phyloP scores from a whole-genome alignment of 2,888 invertebrate genomes.

The Resseliella maxima region DNA sequence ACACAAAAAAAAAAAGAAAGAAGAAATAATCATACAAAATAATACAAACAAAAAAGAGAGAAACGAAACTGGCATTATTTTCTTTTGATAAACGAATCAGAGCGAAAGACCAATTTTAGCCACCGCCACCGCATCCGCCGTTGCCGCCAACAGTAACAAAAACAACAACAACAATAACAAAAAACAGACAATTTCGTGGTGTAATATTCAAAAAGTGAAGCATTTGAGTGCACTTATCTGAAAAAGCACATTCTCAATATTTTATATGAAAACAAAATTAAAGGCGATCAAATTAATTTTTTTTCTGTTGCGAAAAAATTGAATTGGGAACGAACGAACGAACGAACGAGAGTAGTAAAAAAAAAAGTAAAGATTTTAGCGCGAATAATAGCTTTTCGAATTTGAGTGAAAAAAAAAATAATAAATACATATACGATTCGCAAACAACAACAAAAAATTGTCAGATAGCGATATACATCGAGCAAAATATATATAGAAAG shows the following conservation, averaged over 20 bases:
- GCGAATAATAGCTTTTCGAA: too few relatives aligned
- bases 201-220: slow-evolving; percentile 27
- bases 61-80: too few relatives aligned
- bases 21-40: too few relatives aligned
- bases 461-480: not conserved
- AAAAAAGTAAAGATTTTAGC: too few relatives aligned
- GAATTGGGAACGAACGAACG: not conserved
- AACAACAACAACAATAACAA: not conserved
- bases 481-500: not conserved
- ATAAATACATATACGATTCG: too few relatives aligned
- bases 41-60: too few relatives aligned
- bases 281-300: slow-evolving; percentile 1
- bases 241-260: not conserved
- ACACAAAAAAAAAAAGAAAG: not conserved
- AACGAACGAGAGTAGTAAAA: too few relatives aligned
- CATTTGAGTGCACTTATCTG: not conserved
- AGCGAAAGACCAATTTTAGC: not conserved
- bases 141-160: too few relatives aligned
- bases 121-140: not conserved
- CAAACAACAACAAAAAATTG: too few relatives aligned
- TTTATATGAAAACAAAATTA: not conserved
- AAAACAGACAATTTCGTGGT: not conserved
- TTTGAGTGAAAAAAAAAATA: not conserved
- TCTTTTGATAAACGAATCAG: not conserved
- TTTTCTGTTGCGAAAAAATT: not conserved